phyloP scores from a whole-genome alignment of 2,113 vertebrate species.

The Struthidea cinerea region DNA sequence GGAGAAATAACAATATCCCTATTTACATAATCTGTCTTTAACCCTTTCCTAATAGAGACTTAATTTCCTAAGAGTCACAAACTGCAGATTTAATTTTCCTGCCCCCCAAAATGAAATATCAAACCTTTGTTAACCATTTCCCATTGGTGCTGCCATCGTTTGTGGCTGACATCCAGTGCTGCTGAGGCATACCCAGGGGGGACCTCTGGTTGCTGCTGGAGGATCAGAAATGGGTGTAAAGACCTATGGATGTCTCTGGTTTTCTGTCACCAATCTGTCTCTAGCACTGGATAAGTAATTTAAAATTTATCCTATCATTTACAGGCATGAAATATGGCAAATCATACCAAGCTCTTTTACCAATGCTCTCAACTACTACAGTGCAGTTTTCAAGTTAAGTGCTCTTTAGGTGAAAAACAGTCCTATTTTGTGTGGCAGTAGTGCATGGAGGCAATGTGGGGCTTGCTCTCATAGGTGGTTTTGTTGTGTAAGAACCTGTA shows the following conservation, averaged over 20 bases:
- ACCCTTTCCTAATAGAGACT: conserved; percentile 67
- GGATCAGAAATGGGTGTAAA: neutral
- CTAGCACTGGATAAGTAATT: neutral
- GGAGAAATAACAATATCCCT: conserved; percentile 59
- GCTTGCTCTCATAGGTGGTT: neutral
- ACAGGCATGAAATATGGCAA: neutral
- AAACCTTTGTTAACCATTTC: neutral
- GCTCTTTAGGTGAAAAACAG: neutral
- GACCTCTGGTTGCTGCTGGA: neutral
- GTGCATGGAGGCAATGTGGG: neutral
- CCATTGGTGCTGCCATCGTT: neutral
- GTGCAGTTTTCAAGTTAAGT: neutral
- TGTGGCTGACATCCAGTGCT: neutral
- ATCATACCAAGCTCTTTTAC: neutral
- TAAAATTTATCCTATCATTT: neutral
- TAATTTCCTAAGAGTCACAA: conserved; percentile 60
- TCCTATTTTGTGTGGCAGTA: neutral
- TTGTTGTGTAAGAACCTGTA: neutral
- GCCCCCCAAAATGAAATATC: conserved; percentile 35
- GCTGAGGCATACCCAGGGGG: neutral
- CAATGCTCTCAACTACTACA: neutral
- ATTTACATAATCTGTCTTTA: conserved; percentile 75
- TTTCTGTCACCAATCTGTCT: neutral
- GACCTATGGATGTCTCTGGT: neutral
- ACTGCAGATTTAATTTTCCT: conserved; percentile 60